These are phyloP conservation scores for Cydia strobilella DNA, from an alignment of 1,140 invertebrate genomes.

Conservation along the genomic window DNA sequence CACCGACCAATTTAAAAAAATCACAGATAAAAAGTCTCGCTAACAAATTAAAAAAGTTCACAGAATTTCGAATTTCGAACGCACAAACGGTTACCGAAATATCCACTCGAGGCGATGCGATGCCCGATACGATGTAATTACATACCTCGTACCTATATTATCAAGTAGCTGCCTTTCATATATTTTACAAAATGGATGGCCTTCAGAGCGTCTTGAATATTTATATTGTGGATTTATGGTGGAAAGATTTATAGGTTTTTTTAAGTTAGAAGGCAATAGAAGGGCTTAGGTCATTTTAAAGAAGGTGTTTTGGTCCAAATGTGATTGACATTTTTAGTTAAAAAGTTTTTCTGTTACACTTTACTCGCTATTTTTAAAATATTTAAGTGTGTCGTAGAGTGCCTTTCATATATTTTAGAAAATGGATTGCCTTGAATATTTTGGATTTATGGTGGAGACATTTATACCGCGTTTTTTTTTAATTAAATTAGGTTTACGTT, in stretches of 20 bases:
- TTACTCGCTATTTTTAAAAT: too few relatives aligned
- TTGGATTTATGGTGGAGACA: too few relatives aligned
- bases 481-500: too few relatives aligned
- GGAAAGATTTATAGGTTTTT: constrained; percentile 45
- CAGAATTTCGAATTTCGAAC: constrained; percentile 12
- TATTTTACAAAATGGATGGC: constrained; percentile 72
- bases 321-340: too few relatives aligned
- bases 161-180: constrained; percentile 76
- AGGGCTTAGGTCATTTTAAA: too few relatives aligned
- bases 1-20: too few relatives aligned
- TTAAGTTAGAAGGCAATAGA: constrained; percentile 1
- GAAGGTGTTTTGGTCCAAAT: too few relatives aligned
- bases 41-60: constrained; percentile 25
- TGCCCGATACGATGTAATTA: constrained; percentile 71
- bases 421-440: too few relatives aligned
- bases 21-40: background rate
- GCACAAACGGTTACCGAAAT: constrained; percentile 50
- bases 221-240: constrained; percentile 74
- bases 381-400: too few relatives aligned
- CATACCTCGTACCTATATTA: constrained; percentile 69
- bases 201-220: constrained; percentile 62
- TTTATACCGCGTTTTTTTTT: too few relatives aligned
- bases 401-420: too few relatives aligned
- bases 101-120: constrained; percentile 56
- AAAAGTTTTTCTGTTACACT: too few relatives aligned